Base-by-base conservation (phyloP, 2,113 vertebrate genomes). In the Laticauda laticaudata region DNA sequence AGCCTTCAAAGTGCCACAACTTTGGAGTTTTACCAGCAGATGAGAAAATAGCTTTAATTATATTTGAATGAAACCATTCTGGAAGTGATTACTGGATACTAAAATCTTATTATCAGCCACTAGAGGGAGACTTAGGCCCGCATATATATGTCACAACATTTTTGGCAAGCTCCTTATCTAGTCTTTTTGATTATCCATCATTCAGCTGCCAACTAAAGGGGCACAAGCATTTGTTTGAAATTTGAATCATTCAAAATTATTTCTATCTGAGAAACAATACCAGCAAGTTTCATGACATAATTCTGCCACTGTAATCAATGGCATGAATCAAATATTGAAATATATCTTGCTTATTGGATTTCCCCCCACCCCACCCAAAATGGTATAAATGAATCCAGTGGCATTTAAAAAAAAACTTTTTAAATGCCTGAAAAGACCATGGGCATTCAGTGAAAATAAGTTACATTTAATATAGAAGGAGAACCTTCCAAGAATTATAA, bases 51-150 rank as follows among this genome's bases (percentile, higher is more conserved):
- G 1, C 7, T 21, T 43, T 43, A 43, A 43, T 43, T 81, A 21
- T 43, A 81, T 26, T 34, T 64, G 26, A 45, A 23, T 81, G 75
- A 34, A 87, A 51, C 43, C 6, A 5, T 20, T 61, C 55, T 61
- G 5, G 86, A 87, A 64, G 45, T 64, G 51, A 56, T 34, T 53
- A 34, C 29, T 24, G 53, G 59, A 34, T 39, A 4, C 8, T 93
- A n/a, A 87, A 7, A 85, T 69, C 51, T 86, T 90, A 24, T 29
- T n/a, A 64, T 34, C n/a, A 54, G 45, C 92, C 92, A 93, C 45
- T 89, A 93, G 92, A 90, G 92, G 92, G 92, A 86, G 81, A 89
- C n/a, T 87, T 86, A 54, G 48, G 48, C 56, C n/a, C 81, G 90
- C 53, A 9, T 64, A 90, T 93, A 53, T 48, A 81, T 20, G 26